Base-by-base conservation (phyloP, 2,113 vertebrate species). In the Hyperoodon ampullatus region DNA sequence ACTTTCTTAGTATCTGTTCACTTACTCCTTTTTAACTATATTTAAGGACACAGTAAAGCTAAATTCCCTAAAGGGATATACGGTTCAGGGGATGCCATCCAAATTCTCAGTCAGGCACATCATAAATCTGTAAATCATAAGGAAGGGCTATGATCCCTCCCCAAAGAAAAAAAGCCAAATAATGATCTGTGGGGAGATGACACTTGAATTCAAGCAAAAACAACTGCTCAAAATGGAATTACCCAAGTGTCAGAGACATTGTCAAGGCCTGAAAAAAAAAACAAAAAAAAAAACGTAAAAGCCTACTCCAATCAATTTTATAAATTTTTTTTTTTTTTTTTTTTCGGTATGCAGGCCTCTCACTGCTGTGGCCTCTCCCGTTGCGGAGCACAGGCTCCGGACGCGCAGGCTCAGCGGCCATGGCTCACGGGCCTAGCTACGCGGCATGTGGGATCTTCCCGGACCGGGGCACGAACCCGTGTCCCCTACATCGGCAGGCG, bases 51-150 rank as follows among this genome's bases (percentile, higher is more conserved):
- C 5, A 93, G 55, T 63, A 86, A 94, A 93, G 50, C 68, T 75
- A 92, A 77, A 97, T 63, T 50, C 74, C 96, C 72, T 95, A 84
- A 96, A 86, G 97, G 72, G 86, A 78, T 10, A 85, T 39, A 78
- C 9, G 9, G 50, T 63, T 80, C 86, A 65, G 19, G 42, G 72
- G 19, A 95, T 75, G 53, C 23, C 60, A 88, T 88, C 60, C 75
- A 96, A 96, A 80, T 70, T 60, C 90, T 85, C 61, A 30, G 89
- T 74, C 63, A 80, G 86, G 66, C 92, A 97, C 92, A 91, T 53
- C 95, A 96, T 93, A 91, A 97, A 93, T 60, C 66, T 80, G 35
- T 60, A 95, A 97, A 83, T 92, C 72, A 0, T 26, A 61, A 87
- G 66, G 26, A 92, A 39, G 35, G 16, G 23, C 24, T 81, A 28